These are phyloP conservation scores for Marcusenius ussheri DNA, from an alignment of 2,113 vertebrate species.

Conservation along the genomic window DNA sequence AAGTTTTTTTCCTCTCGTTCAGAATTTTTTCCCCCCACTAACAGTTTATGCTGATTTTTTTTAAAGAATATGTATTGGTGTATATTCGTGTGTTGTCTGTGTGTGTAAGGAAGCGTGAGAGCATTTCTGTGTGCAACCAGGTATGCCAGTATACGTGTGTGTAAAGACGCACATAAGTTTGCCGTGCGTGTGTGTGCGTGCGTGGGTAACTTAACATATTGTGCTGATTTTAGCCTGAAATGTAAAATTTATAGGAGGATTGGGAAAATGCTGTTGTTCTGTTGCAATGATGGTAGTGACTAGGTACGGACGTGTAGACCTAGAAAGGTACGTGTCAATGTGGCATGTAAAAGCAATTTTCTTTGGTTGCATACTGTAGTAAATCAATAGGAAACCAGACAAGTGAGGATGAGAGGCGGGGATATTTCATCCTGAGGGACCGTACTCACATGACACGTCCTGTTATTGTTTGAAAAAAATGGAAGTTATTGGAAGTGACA, in stretches of 20 bases:
- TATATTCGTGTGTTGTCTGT: slow-evolving; percentile 13
- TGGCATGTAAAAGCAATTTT: neutral
- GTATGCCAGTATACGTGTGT: neutral
- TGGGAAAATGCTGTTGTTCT: slow-evolving; percentile 1
- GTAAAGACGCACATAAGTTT: neutral
- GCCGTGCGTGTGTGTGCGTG: slow-evolving; percentile 21
- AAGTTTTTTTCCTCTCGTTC: neutral
- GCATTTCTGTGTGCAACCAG: slow-evolving; percentile 13
- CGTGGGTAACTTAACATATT: neutral
- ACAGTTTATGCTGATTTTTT: slow-evolving; percentile 62
- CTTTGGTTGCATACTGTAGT: neutral
- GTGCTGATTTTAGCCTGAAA: slow-evolving; percentile 14
- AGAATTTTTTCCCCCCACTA: neutral
- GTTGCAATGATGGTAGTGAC: neutral
- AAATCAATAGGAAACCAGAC: neutral
- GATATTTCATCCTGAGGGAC: neutral
- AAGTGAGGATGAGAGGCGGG: neutral
- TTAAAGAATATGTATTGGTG: slow-evolving; percentile 10
- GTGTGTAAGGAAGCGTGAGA: neutral
- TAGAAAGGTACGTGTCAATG: neutral
- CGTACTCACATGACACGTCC: neutral
- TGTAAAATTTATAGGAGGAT: neutral
- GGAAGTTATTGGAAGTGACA: neutral
- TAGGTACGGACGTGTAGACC: slow-evolving; percentile 5
- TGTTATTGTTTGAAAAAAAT: neutral